Conservation (phyloP, 1,140 invertebrate species). For the Mya arenaria region DNA sequence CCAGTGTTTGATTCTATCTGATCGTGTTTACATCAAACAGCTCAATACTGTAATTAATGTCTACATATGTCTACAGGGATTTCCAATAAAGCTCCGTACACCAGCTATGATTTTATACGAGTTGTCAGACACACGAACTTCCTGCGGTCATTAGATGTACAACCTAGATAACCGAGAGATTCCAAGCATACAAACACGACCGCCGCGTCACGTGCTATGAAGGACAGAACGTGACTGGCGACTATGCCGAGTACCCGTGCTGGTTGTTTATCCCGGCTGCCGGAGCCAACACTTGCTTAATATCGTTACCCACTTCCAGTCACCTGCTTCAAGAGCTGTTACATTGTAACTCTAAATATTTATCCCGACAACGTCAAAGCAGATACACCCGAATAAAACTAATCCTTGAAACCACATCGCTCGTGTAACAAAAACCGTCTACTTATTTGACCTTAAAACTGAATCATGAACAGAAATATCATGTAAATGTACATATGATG, state of each 20-base stretch:
- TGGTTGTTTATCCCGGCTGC: no score
- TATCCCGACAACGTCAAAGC: neutral
- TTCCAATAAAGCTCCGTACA: slow-evolving; percentile 22
- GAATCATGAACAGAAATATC: no score
- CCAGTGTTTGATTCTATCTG: slow-evolving; percentile 38
- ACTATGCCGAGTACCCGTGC: neutral
- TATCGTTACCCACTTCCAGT: neutral
- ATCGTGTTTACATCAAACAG: slow-evolving; percentile 53
- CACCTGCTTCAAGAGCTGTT: neutral
- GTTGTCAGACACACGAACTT: slow-evolving; percentile 35
- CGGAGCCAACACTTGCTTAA: no score
- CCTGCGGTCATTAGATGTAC: slow-evolving; percentile 51
- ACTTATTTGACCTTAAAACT: no score
- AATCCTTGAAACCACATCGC: no score
- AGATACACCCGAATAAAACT: neutral
- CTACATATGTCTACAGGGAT: slow-evolving; percentile 53
- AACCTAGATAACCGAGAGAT: slow-evolving; percentile 27
- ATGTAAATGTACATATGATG: no score
- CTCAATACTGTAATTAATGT: slow-evolving; percentile 48
- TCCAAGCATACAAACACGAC: slow-evolving; percentile 40
- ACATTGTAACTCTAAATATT: neutral
- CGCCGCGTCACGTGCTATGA: slow-evolving; percentile 28
- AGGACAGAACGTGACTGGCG: neutral
- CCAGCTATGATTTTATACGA: slow-evolving; percentile 43
- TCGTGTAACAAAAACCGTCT: no score